Conservation (phyloP, 2,113 vertebrate genomes). For the Xiphophorus hellerii region DNA sequence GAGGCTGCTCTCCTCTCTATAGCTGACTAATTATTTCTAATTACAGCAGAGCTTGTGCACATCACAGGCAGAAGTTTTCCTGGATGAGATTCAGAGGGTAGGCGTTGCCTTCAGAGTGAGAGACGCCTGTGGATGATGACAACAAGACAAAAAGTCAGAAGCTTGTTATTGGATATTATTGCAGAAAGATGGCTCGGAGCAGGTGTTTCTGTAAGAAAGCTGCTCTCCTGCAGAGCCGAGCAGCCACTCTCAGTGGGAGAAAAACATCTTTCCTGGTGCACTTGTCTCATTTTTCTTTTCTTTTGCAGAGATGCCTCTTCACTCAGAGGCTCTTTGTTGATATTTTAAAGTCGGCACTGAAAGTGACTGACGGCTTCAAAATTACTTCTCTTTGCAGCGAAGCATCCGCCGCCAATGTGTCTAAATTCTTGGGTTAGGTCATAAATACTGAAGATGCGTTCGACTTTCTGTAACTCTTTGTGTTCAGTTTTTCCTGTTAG, state of each 20-base stretch:
- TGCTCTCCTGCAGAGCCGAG: slow-evolving; percentile 9
- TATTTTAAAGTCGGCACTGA: not conserved
- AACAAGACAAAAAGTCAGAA: not conserved
- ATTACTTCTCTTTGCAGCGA: slow-evolving; percentile 20
- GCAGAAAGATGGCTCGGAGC: slow-evolving; percentile 3
- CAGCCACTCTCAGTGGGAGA: slow-evolving; percentile 5
- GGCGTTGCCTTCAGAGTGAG: slow-evolving; percentile 3
- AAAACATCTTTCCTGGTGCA: not conserved
- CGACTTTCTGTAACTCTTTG: not conserved
- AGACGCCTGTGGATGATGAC: slow-evolving; percentile 28
- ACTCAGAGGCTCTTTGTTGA: slow-evolving; percentile 16
- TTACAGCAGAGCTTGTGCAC: slow-evolving; percentile 39
- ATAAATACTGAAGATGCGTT: not conserved
- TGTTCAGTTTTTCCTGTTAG: not conserved
- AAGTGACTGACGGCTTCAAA: slow-evolving; percentile 51
- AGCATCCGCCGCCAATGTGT: not conserved
- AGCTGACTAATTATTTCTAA: slow-evolving; percentile 56
- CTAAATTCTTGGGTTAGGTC: not conserved
- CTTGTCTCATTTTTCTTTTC: slow-evolving; percentile 21
- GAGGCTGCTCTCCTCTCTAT: slow-evolving; percentile 33
- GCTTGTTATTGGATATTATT: slow-evolving; percentile 2
- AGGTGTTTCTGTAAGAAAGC: slow-evolving; percentile 41
- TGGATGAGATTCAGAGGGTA: slow-evolving; percentile 11
- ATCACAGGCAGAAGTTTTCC: slow-evolving; percentile 23
- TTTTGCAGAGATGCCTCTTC: slow-evolving; percentile 27